Percentiles rank a stretch among this genome's conserved stretches.
phyloP scores from a whole-genome alignment of 92 coral and sea anemone genomes.

The Zoanthus solanderi region DNA sequence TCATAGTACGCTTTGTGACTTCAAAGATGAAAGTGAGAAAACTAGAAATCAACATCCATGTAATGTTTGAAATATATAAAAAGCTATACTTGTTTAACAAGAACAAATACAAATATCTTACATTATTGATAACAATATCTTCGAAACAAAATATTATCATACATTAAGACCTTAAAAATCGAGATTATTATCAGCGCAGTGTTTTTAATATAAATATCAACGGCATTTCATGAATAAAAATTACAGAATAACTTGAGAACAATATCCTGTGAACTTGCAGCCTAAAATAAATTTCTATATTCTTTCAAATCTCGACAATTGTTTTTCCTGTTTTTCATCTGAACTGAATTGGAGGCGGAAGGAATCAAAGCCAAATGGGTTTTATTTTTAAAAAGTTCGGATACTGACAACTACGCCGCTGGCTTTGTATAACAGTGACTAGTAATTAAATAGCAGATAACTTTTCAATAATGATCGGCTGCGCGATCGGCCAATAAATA shows the following conservation, averaged over 20 bases:
- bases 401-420: neutral
- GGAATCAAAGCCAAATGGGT: neutral
- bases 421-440: neutral
- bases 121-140: neutral
- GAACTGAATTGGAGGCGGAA: no score
- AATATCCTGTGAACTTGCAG: no score
- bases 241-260: no score
- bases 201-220: neutral
- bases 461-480: neutral
- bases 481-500: constrained; percentile 2
- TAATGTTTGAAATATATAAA: neutral
- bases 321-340: no score
- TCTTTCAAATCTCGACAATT: no score
- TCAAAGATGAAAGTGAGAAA: neutral
- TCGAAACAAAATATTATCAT: neutral
- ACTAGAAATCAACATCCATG: neutral
- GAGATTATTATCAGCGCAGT: neutral
- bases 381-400: neutral
- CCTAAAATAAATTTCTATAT: no score
- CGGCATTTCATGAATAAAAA: neutral
- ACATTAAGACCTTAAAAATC: neutral
- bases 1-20: neutral
- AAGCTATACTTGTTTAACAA: constrained; percentile 6
- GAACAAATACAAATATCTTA: neutral
- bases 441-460: neutral